These are phyloP conservation scores for Cydia pomonella DNA, from an alignment of 1,140 invertebrate species.

Conservation along the genomic window DNA sequence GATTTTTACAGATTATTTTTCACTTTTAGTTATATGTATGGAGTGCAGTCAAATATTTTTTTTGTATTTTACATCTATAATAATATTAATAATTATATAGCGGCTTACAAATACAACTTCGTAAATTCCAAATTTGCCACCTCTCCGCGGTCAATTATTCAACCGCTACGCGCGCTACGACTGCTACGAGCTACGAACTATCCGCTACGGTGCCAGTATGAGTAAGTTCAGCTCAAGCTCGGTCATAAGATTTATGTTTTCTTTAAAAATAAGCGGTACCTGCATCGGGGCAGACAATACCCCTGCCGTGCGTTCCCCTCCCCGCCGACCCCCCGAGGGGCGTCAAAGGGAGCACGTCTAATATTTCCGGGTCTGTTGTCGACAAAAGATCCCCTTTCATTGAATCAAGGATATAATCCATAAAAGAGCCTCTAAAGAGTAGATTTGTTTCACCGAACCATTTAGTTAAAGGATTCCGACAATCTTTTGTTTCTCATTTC, in stretches of 20 bases:
- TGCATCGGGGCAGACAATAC: conserved; percentile 39
- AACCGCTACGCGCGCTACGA: conserved; percentile 21
- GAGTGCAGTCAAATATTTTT: too few species aligned
- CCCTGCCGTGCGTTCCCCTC: background rate
- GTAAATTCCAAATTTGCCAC: too few species aligned
- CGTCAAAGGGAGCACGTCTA: conserved; percentile 40
- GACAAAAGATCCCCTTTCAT: conserved; percentile 63
- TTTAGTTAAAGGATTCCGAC: conserved; percentile 35
- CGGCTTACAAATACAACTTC: too few species aligned
- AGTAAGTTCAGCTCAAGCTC: background rate
- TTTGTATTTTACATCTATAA: too few species aligned
- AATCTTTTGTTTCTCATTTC: conserved; percentile 43
- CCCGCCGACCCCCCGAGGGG: conserved; percentile 6
- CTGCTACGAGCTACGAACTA: conserved; percentile 26
- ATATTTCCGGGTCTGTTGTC: conserved; percentile 63
- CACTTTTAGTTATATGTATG: too few species aligned
- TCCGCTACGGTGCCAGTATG: background rate
- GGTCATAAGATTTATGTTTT: conserved; percentile 25
- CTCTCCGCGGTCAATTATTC: conserved; percentile 17
- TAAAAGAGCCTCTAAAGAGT: conserved; percentile 49
- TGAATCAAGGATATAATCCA: conserved; percentile 66
- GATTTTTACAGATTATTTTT: too few species aligned
- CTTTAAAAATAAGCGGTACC: conserved; percentile 24
- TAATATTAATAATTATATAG: too few species aligned
- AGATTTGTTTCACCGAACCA: conserved; percentile 48